Percentiles rank a stretch among this genome's conserved stretches.
phyloP scores from a whole-genome alignment of 2,797 vertebrate species.

The Chaetophractus vellerosus region DNA sequence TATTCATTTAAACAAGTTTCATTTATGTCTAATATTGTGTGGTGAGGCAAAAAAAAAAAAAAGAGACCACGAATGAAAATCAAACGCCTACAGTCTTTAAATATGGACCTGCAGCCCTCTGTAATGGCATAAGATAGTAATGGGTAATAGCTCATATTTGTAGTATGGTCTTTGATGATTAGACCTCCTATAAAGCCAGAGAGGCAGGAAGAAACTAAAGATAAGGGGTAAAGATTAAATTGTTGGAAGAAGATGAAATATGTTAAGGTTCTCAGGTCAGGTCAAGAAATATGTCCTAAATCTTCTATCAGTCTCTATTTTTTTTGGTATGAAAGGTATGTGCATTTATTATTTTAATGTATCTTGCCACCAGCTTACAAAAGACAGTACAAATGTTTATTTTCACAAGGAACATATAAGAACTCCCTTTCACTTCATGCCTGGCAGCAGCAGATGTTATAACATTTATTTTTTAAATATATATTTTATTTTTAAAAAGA shows the following conservation, averaged over 20 bases:
- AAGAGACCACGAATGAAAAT: neutral
- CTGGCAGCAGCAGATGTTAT: neutral
- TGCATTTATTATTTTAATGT: neutral
- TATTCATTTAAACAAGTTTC: neutral
- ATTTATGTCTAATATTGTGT: neutral
- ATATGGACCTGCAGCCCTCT: neutral
- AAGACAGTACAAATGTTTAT: neutral
- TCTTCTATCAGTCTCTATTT: neutral
- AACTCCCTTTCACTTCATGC: neutral
- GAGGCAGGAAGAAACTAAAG: neutral
- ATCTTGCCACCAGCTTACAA: neutral
- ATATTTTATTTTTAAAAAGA: no score
- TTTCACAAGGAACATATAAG: neutral
- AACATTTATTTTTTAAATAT: neutral
- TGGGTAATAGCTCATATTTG: neutral
- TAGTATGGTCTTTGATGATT: constrained; percentile 14
- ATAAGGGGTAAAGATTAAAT: neutral
- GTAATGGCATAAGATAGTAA: neutral
- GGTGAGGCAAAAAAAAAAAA: neutral
- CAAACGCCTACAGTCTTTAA: neutral
- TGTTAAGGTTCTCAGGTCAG: neutral
- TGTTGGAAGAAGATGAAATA: neutral
- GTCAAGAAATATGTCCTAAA: neutral
- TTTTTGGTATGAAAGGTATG: neutral
- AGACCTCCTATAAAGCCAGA: neutral